Evolutionary conservation across 2,888 invertebrate genomes (phyloP).

Genomic region (Cryptus viduatorius): DNA sequence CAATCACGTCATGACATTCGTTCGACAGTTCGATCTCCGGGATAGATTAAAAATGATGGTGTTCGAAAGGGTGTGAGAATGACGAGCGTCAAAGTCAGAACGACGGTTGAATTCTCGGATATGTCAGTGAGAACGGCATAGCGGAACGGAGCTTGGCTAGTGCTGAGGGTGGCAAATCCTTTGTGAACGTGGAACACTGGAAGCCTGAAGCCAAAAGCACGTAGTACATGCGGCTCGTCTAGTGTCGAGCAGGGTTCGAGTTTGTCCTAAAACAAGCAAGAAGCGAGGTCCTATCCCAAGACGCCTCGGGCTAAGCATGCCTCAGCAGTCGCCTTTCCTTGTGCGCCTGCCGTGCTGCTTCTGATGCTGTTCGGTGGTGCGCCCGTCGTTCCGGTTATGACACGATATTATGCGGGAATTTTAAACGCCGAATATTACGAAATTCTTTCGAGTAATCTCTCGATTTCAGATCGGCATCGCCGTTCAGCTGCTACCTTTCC

Average conservation of each 20-base stretch:
- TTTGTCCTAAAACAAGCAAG: conserved; percentile 81
- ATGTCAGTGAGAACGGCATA: neutral
- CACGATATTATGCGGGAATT: conserved; percentile 81
- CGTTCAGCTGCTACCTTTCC: conserved; percentile 6
- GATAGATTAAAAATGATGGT: conserved; percentile 60
- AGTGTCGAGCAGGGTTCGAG: conserved; percentile 50
- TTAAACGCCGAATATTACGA: conserved; percentile 81
- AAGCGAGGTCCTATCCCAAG: conserved; percentile 82
- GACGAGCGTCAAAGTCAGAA: conserved; percentile 15
- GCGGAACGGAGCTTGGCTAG: neutral
- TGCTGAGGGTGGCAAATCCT: conserved; percentile 18
- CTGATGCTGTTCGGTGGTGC: conserved; percentile 35
- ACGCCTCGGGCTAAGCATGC: conserved; percentile 80
- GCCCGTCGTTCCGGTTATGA: conserved; percentile 37
- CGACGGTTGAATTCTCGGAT: neutral
- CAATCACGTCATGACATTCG: conserved; percentile 28
- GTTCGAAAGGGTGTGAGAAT: conserved; percentile 7
- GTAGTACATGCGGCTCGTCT: conserved; percentile 41
- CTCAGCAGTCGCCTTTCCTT: conserved; percentile 72
- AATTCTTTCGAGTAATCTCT: conserved; percentile 80
- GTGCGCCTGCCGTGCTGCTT: conserved; percentile 51
- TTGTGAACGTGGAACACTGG: conserved; percentile 51
- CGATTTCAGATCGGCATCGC: conserved; percentile 32
- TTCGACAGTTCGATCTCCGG: conserved; percentile 60
- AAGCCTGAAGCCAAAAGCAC: conserved; percentile 52